Conservation (phyloP, 2,113 vertebrate genomes). For the Gallinago media region DNA sequence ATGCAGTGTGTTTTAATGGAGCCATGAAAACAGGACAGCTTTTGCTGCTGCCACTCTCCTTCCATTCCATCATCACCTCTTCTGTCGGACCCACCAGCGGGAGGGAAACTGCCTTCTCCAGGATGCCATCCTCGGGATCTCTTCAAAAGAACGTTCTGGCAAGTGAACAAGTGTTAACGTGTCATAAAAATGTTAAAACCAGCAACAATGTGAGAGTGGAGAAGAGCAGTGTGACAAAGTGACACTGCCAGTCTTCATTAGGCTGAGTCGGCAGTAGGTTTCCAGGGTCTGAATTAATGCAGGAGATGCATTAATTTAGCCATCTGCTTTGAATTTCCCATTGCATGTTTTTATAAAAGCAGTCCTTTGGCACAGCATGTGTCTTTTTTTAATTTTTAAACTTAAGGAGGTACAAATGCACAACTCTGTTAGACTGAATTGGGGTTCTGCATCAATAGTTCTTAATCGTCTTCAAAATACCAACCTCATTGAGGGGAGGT, state of each 20-base stretch:
- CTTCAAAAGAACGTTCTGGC: neutral
- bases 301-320: neutral
- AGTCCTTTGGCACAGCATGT: neutral
- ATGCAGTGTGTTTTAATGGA: neutral
- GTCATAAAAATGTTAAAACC: conserved; percentile 2
- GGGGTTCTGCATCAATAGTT: neutral
- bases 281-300: neutral
- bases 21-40: neutral
- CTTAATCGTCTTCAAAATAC: neutral
- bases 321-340: neutral
- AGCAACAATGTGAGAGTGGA: neutral
- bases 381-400: neutral
- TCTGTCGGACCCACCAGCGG: neutral
- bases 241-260: neutral
- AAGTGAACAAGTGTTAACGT: neutral
- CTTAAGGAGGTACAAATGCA: neutral
- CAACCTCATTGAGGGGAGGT: neutral
- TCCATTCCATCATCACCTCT: neutral
- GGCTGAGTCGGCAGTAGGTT: neutral
- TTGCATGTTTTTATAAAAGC: neutral
- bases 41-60: neutral
- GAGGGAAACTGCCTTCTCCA: neutral
- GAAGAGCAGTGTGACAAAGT: neutral
- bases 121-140: neutral
- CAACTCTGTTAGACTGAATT: neutral